phyloP scores from a whole-genome alignment of 1,140 invertebrate genomes.

The Cyclargus thomasi region DNA sequence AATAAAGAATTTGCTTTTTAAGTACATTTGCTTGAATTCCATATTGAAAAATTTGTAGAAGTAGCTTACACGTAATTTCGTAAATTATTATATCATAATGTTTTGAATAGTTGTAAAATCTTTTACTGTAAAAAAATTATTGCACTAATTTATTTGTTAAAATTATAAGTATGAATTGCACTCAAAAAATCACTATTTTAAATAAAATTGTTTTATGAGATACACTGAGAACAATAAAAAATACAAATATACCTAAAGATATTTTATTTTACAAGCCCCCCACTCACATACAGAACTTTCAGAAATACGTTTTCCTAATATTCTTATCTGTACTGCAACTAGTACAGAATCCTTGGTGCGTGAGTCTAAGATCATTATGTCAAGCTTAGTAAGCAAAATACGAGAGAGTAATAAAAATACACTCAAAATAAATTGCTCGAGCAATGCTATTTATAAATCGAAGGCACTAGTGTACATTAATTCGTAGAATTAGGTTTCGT shows the following conservation, averaged over 20 bases:
- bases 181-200: constrained; percentile 69
- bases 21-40: not conserved
- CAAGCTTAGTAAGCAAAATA: no score
- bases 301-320: no score
- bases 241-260: constrained; percentile 36
- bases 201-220: constrained; percentile 61
- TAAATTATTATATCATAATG: constrained; percentile 1
- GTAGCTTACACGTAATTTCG: constrained; percentile 9
- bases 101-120: not conserved
- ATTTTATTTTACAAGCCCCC: constrained; percentile 23
- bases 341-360: no score
- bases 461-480: no score
- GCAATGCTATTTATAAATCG: no score
- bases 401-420: no score
- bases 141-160: constrained; percentile 65
- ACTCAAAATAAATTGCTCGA: no score
- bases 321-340: no score
- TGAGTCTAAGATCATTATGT: no score
- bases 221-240: constrained; percentile 66
- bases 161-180: constrained; percentile 59
- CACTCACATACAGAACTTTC: not conserved
- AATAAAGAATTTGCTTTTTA: not conserved
- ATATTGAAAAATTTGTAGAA: constrained; percentile 13
- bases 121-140: not conserved
- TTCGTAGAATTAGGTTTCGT: no score